A percentile compares a stretch with the other conserved stretches of the same genome.
Conservation (phyloP, 2,113 vertebrate genomes). For the Zosterops pallidus region DNA sequence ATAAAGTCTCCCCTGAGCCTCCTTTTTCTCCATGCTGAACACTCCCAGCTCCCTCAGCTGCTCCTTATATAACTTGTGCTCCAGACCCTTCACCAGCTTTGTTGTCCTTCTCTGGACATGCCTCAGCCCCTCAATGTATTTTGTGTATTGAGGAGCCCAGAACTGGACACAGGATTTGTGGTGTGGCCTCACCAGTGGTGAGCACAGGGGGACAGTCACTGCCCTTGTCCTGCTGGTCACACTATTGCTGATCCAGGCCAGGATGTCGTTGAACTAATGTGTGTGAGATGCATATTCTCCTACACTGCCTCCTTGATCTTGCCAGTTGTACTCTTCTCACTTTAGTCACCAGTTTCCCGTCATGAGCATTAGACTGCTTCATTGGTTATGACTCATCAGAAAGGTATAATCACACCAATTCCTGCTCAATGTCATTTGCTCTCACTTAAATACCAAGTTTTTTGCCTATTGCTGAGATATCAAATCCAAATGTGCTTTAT, state of each 20-base stretch:
- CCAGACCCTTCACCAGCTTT: background rate
- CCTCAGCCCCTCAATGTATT: background rate
- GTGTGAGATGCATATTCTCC: background rate
- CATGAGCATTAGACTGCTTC: conserved; percentile 12
- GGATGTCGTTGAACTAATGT: rapidly evolving
- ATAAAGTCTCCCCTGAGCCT: background rate
- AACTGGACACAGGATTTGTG: rapidly evolving
- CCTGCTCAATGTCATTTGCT: conserved; percentile 9
- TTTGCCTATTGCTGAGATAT: conserved; percentile 31
- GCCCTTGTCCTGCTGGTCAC: background rate
- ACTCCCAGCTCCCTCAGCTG: background rate
- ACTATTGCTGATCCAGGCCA: background rate
- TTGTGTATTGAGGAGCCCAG: rapidly evolving
- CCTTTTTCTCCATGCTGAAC: background rate
- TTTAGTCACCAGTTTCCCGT: background rate
- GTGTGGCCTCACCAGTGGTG: no score
- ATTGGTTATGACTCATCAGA: conserved; percentile 51
- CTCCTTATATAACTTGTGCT: background rate
- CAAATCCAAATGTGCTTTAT: conserved; percentile 51
- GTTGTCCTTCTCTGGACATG: rapidly evolving
- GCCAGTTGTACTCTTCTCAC: background rate
- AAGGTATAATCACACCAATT: conserved; percentile 44
- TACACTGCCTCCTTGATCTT: background rate
- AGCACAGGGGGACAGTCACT: rapidly evolving
- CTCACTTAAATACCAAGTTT: conserved; percentile 54